phyloP scores from a whole-genome alignment of 2,797 vertebrate species.

The Corythornis leucogaster region DNA sequence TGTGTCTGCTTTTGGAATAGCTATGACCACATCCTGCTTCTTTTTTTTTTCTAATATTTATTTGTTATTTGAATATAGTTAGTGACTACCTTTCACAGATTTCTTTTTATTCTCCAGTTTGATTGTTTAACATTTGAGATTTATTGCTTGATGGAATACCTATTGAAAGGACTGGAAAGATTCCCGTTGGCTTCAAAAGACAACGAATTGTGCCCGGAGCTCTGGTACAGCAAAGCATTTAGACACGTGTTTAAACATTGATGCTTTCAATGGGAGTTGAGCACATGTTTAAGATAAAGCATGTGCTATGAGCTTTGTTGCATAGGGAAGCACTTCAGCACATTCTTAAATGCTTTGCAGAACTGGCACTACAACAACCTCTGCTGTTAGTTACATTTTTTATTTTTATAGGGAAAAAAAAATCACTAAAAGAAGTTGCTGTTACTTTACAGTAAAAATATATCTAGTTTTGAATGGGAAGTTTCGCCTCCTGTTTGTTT shows the following conservation, averaged over 20 bases:
- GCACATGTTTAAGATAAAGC: constrained; percentile 64
- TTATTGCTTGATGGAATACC: constrained; percentile 44
- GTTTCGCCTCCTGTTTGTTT: not conserved
- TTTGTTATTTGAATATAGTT: constrained; percentile 22
- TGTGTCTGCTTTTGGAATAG: constrained; percentile 21
- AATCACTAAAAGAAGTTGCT: constrained; percentile 2
- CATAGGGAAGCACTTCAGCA: constrained; percentile 55
- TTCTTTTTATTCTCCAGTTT: not conserved
- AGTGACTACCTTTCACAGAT: not conserved
- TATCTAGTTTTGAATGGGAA: constrained; percentile 13
- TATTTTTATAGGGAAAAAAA: constrained; percentile 29
- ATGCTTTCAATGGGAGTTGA: constrained; percentile 59
- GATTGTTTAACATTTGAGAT: constrained; percentile 48
- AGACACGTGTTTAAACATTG: constrained; percentile 63
- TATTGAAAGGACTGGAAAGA: constrained; percentile 52
- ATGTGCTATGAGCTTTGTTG: constrained; percentile 52
- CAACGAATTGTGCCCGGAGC: not conserved
- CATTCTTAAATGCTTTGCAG: constrained; percentile 62
- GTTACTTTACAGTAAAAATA: not conserved
- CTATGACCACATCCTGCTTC: not conserved
- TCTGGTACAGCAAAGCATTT: constrained; percentile 58
- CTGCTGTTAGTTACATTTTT: constrained; percentile 46
- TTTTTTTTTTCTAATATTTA: not conserved
- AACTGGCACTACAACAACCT: constrained; percentile 43
- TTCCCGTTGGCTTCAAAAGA: constrained; percentile 50